Percentiles rank a stretch among this genome's conserved stretches.
These are phyloP conservation scores for Paralichthys olivaceus DNA, from an alignment of 2,113 vertebrate species.

Conservation along the genomic window DNA sequence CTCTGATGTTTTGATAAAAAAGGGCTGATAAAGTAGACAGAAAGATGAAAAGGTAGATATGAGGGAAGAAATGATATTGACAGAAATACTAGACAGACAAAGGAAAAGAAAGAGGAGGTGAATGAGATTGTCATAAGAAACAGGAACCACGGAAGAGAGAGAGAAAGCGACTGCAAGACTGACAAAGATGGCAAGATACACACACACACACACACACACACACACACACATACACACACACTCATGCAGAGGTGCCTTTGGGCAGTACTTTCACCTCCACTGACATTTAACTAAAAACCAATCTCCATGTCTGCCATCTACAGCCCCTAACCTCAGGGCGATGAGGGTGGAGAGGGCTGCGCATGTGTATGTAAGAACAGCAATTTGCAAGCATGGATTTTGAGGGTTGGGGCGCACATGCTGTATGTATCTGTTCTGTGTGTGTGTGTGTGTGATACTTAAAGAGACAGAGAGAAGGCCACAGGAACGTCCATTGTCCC, in stretches of 20 bases:
- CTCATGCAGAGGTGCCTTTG: conserved; percentile 57
- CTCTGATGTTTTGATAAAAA: neutral
- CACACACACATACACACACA: neutral
- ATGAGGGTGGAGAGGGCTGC: conserved; percentile 45
- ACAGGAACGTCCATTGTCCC: conserved; percentile 62
- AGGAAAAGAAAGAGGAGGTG: neutral
- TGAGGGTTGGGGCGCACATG: conserved; percentile 16
- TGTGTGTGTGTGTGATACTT: neutral
- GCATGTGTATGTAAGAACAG: conserved; percentile 23
- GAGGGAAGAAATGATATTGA: neutral
- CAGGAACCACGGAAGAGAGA: neutral
- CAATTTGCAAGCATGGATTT: conserved; percentile 48
- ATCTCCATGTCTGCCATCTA: conserved; percentile 82
- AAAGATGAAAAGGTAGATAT: neutral
- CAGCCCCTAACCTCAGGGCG: conserved; percentile 69
- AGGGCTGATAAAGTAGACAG: no score
- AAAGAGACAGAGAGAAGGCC: neutral
- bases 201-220: conserved; percentile 7
- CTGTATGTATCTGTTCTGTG: conserved; percentile 1
- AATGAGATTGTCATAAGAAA: conserved; percentile 50
- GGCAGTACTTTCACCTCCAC: conserved; percentile 83
- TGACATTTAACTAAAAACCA: conserved; percentile 88
- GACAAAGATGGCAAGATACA: conserved; percentile 22
- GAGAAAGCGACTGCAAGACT: conserved; percentile 26
- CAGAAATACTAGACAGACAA: conserved; percentile 16